phyloP scores from a whole-genome alignment of 2,113 vertebrate genomes.

The Macheiramphus alcinus region DNA sequence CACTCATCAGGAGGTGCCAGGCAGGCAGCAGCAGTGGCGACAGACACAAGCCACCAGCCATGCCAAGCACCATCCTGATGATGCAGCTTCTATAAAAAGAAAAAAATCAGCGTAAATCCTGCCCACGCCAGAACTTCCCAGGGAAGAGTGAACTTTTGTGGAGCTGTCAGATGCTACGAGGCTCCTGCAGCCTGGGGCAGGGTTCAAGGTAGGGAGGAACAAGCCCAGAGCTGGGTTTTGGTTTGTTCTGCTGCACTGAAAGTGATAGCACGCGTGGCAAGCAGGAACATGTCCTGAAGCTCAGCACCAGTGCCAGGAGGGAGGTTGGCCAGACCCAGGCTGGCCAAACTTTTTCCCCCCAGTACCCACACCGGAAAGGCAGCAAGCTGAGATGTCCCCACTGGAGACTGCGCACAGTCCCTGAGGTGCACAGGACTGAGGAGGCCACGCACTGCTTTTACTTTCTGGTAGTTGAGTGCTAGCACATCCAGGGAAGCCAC shows the following conservation, averaged over 20 bases:
- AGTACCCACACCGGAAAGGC: background rate
- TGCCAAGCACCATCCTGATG: background rate
- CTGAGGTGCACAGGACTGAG: accelerated
- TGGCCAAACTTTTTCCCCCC: background rate
- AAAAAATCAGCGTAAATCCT: background rate
- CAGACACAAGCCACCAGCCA: background rate
- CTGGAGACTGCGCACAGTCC: background rate
- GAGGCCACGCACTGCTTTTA: background rate
- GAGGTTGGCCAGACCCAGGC: background rate
- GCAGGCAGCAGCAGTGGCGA: background rate
- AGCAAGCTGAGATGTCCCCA: background rate
- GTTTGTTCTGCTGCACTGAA: background rate
- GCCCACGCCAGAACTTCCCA: background rate
- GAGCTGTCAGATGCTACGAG: background rate
- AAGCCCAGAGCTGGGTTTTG: background rate
- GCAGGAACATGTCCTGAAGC: background rate
- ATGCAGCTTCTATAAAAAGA: slow-evolving; percentile 31
- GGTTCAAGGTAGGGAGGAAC: background rate
- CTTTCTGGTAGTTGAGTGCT: background rate
- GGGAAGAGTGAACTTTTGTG: background rate
- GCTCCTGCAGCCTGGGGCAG: background rate
- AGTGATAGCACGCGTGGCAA: accelerated
- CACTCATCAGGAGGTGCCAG: background rate
- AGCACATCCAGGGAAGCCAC: background rate
- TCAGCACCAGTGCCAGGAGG: background rate